These are phyloP conservation scores for Puffinus mauretanicus DNA, from an alignment of 2,113 vertebrate genomes.

Conservation along the genomic window DNA sequence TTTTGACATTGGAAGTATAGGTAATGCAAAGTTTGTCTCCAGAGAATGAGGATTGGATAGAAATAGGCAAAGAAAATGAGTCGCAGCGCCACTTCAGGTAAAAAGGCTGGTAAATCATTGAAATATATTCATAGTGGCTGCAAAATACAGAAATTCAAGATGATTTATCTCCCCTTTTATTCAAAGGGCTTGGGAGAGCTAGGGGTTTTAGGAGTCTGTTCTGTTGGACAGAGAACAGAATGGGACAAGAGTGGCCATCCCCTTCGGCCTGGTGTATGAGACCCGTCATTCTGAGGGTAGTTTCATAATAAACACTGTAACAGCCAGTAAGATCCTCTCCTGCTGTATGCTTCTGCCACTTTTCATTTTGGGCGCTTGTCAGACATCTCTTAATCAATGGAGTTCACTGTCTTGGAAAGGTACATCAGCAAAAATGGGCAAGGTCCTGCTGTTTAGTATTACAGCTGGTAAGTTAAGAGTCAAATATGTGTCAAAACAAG, in stretches of 20 bases:
- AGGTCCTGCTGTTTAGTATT: not conserved
- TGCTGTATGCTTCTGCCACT: not conserved
- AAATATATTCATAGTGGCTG: not conserved
- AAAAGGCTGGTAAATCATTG: not conserved
- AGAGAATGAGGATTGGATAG: not conserved
- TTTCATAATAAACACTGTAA: not conserved
- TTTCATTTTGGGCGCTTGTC: not conserved
- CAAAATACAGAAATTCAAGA: not conserved
- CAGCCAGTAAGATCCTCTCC: not conserved
- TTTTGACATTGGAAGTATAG: not conserved
- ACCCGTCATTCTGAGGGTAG: not conserved
- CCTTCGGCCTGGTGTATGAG: not conserved
- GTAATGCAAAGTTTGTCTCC: not conserved
- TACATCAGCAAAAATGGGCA: not conserved
- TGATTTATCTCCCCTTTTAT: not conserved
- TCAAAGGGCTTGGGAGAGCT: not conserved
- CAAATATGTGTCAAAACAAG: not conserved
- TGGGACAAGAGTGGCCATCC: fast-evolving
- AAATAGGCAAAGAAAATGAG: not conserved
- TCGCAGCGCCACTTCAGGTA: not conserved
- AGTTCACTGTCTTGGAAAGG: not conserved
- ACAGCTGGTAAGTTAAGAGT: not conserved
- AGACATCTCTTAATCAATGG: not conserved
- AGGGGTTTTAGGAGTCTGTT: not conserved
- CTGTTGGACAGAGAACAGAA: not conserved